Evolutionary conservation across 1,140 invertebrate genomes (phyloP), one percentile per base, ranked within the genome.

Genomic region (Drosophila lowei): DNA sequence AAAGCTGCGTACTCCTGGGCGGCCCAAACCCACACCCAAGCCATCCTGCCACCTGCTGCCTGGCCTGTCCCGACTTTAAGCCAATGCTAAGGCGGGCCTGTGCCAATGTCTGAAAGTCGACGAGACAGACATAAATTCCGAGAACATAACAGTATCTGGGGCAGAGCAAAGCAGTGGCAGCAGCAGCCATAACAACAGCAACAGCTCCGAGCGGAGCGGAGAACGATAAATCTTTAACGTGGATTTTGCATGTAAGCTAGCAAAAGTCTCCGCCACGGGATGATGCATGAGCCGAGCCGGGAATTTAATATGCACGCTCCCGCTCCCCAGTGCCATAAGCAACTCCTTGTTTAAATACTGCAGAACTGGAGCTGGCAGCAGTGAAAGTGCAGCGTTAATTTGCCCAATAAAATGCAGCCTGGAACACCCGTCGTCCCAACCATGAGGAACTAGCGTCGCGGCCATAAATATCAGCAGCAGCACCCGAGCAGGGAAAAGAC

Each of bases 221-320:
- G 38, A 67, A 75, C 64, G 41, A 88, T 88, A 89, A 88, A 88
- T 88, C 83, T 76, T 88, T 55, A 71, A 68, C 59, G 68, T 79
- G 72, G 75, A 79, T 88, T 88, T 89, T 66, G 79, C 61, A 71
- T 67, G 72, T 77, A 83, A 88, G 79, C 84, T 63, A 75, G 47
- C 49, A 50, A 58, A 66, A 64, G 72, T 64, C 67, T 63, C 50
- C 47, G 48, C 71, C 62, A 30, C 38, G 28, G 25, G 46, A 79
- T 79, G 77, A 79, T 79, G 57, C 77, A 75, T 64, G 73, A 61
- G 50, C 46, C 49, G 42, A 64, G 65, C 57, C 59, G 41, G 34
- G 65, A 72, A 66, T 53, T 79, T 72, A 84, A 72, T 84, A 75
- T 64, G 63, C 74, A 46, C 56, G 41, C 60, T 49, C 30, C 59